Conservation (phyloP, 2,888 invertebrate species). For the Archips crataeganus region DNA sequence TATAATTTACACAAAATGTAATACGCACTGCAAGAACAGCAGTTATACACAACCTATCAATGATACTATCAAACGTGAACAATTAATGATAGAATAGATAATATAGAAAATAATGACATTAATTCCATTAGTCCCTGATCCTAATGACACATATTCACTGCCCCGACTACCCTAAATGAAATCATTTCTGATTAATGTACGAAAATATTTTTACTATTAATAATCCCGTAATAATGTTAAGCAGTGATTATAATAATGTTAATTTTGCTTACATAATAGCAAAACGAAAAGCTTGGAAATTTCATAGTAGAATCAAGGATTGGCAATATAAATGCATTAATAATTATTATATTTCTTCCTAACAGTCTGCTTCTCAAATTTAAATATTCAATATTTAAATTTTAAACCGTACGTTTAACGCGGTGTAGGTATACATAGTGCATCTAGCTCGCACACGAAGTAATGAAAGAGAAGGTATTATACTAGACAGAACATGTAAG, state of each 20-base stretch:
- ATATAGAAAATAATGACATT: constrained; percentile 45
- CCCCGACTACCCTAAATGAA: constrained; percentile 32
- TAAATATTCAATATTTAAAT: constrained; percentile 39
- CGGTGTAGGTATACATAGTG: constrained; percentile 17
- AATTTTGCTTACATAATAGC: constrained; percentile 49
- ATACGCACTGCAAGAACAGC: constrained; percentile 55
- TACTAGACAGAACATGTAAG: constrained; percentile 10
- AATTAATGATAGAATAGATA: constrained; percentile 42
- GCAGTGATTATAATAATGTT: constrained; percentile 51
- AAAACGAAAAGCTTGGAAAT: constrained; percentile 51
- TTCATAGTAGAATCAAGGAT: constrained; percentile 60
- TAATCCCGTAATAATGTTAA: constrained; percentile 50
- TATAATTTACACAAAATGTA: constrained; percentile 61
- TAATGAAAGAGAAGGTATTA: constrained; percentile 15
- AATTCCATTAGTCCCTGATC: constrained; percentile 48
- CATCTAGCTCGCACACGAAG: constrained; percentile 18
- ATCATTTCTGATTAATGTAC: constrained; percentile 46
- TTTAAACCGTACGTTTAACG: constrained; percentile 34
- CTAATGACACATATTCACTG: constrained; percentile 44
- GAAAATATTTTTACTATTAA: constrained; percentile 51
- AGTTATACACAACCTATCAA: constrained; percentile 70
- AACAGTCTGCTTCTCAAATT: constrained; percentile 50
- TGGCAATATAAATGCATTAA: constrained; percentile 79
- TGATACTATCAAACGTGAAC: constrained; percentile 50
- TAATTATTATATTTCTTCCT: constrained; percentile 58